These are phyloP conservation scores for Lineus longissimus DNA, from an alignment of 1,140 invertebrate genomes.

Conservation along the genomic window DNA sequence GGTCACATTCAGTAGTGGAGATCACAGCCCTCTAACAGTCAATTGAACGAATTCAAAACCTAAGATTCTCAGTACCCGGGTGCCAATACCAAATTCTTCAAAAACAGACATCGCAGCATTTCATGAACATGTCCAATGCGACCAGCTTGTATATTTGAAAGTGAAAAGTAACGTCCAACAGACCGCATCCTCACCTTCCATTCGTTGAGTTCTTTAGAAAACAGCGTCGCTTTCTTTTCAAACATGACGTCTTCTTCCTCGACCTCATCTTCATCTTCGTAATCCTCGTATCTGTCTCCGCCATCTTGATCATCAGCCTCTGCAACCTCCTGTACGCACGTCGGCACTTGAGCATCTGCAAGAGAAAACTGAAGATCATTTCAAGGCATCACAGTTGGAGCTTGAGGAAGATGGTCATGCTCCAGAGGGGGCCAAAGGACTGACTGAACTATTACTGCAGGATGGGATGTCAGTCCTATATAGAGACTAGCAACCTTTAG, in stretches of 20 bases:
- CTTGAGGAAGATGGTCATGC: background rate
- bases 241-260: constrained; percentile 48
- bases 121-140: too few relatives aligned
- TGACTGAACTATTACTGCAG: background rate
- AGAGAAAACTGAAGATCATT: background rate
- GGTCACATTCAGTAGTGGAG: background rate
- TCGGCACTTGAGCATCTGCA: background rate
- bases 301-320: constrained; percentile 20
- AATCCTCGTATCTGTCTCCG: constrained; percentile 26
- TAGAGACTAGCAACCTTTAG: background rate
- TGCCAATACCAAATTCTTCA: background rate
- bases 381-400: background rate
- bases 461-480: background rate
- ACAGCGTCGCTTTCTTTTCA: constrained; percentile 49
- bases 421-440: background rate
- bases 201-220: constrained; percentile 12
- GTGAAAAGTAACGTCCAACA: too few relatives aligned
- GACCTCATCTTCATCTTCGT: constrained; percentile 33
- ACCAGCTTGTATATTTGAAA: too few relatives aligned
- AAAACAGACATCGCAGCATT: background rate
- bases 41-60: background rate
- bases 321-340: background rate
- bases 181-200: constrained; percentile 25
- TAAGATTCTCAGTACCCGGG: background rate
- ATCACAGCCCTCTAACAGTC: background rate